Base-by-base conservation (phyloP, 2,888 invertebrate species). In the Isotomurus palustris region DNA sequence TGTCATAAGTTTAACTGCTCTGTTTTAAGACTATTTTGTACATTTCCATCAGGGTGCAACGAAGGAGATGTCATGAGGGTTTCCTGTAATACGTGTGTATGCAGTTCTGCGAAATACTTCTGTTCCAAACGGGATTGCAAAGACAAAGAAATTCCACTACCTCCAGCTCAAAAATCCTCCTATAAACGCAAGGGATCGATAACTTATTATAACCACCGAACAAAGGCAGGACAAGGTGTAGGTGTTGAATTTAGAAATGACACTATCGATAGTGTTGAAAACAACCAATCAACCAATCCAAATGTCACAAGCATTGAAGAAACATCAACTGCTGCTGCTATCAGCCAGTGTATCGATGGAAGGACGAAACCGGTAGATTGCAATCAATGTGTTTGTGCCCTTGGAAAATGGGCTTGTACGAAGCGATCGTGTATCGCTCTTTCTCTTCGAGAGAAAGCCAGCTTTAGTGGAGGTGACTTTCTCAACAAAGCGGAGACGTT, bases 81-180 rank as follows among this genome's bases (percentile, higher is more conserved):
- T 0, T 48, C n/a, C 70, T 68, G 69, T 22, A 56, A 25, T 61
- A 63, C 54, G 28, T 62, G 44, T 47, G 64, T 24, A 32, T 69
- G 29, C 52, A 63, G 44, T 36, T 71, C 44, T 49, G 60, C 36
- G 64, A 70, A 27, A 66, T 74, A 3, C 71, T 72, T 65, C 36
- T 67, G 67, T 38, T 65, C 67, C 5, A 65, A 50, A 70, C 69
- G n/a, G 69, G 73, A 54, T 69, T 75, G 63, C 62, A 57, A 56
- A 58, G 71, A 57, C 17, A 10, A n/a, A 19, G 41, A 58, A 32
- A 27, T 29, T 2, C 59, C 54, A 35, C 17, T 61, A 24, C 55
- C 61, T 32, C 53, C 56, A 45, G 49, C 27, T 32, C 32, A 38
- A 25, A 43, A 55, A 45, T n/a, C 19, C 24, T 19, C 44, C 3